A percentile compares a stretch with the other conserved stretches of the same genome.
Conservation (phyloP, 2,888 invertebrate genomes). For the Trichacis sp. region DNA sequence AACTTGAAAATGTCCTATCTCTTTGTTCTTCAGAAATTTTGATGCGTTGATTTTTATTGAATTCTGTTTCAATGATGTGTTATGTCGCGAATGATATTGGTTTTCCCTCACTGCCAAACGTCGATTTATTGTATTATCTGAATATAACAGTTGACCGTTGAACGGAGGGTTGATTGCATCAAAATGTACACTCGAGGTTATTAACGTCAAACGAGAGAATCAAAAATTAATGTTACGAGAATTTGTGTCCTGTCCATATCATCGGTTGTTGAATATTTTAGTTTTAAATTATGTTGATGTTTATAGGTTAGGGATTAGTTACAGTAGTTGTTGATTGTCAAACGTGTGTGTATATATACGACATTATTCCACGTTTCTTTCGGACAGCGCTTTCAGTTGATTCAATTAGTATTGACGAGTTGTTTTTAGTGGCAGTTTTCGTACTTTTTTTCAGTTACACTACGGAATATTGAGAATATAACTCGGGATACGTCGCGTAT, state of each 20-base stretch:
- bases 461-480: no score
- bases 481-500: no score
- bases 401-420: no score
- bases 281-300: neutral
- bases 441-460: no score
- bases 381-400: no score
- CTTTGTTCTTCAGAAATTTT: neutral
- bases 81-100: no score
- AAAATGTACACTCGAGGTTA: neutral
- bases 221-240: neutral
- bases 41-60: neutral
- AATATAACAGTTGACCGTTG: no score
- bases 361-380: neutral
- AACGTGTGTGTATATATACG: neutral
- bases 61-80: no score
- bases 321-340: neutral
- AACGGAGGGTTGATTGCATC: neutral
- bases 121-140: no score
- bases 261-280: neutral
- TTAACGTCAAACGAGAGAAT: neutral
- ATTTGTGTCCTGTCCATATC: no score
- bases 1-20: no score
- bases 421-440: no score
- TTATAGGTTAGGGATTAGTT: neutral
- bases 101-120: neutral